A percentile compares a stretch with the other conserved stretches of the same genome.
phyloP scores from a whole-genome alignment of 2,113 vertebrate species.

The Dipodomys ordii region DNA sequence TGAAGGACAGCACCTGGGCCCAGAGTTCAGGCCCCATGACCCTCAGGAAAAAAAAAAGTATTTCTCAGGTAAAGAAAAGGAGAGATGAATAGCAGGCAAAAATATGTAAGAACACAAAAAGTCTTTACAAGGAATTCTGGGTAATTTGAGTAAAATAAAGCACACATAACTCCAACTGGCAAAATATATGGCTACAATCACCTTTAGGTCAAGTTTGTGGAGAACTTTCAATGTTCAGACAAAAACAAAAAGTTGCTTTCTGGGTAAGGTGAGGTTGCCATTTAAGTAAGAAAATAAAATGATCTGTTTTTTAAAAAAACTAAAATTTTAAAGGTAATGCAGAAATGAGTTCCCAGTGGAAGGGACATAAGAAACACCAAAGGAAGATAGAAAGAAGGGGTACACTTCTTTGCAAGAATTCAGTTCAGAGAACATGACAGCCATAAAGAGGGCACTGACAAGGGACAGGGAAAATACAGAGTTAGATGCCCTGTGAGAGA shows the following conservation, averaged over 20 bases:
- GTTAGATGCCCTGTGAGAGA: background rate
- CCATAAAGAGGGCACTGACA: background rate
- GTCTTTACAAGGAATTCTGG: background rate
- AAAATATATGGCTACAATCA: background rate
- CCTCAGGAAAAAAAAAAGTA: background rate
- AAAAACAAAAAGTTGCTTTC: background rate
- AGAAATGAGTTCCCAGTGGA: background rate
- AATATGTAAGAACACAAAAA: background rate
- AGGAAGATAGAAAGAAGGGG: background rate
- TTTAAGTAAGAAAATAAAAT: background rate
- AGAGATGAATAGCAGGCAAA: background rate
- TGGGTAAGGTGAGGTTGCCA: background rate
- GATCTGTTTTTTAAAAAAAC: background rate
- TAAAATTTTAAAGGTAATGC: background rate
- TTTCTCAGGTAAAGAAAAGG: background rate
- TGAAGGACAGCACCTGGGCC: too few species aligned
- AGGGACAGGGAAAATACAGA: background rate
- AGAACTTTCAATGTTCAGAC: background rate
- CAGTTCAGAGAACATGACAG: background rate
- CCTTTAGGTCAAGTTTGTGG: background rate
- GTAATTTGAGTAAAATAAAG: background rate
- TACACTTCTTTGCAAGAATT: background rate
- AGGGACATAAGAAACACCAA: too few species aligned
- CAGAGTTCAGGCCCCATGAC: too few species aligned
- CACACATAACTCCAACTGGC: background rate